phyloP scores from a whole-genome alignment of 1,140 invertebrate species.

The Acyrthosiphon pisum region DNA sequence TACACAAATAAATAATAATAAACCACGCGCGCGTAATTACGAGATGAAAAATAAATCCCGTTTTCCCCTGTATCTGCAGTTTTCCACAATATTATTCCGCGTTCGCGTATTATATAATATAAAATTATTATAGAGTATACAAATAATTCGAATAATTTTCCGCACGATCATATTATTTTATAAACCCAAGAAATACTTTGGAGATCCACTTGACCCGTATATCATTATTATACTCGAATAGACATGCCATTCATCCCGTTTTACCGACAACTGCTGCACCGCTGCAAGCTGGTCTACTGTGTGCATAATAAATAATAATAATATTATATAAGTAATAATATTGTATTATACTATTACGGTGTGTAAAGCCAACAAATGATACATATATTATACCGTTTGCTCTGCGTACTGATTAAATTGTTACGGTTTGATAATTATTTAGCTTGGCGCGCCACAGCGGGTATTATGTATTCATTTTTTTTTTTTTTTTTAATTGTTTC shows the following conservation, averaged over 20 bases:
- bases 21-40: neutral
- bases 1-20: neutral
- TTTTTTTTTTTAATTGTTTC: constrained; percentile 3
- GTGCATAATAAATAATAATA: constrained; percentile 1
- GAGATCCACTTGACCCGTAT: constrained; percentile 2
- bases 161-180: neutral
- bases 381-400: neutral
- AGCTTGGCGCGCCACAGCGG: neutral
- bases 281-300: neutral
- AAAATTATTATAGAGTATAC: neutral
- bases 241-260: constrained; percentile 5
- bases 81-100: neutral
- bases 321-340: neutral
- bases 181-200: neutral
- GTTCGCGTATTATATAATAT: neutral
- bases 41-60: neutral
- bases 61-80: neutral
- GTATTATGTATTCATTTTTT: neutral
- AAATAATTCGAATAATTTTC: neutral
- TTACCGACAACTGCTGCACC: neutral
- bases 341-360: too few species aligned
- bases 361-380: constrained; percentile 16
- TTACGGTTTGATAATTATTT: constrained; percentile 27
- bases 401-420: neutral
- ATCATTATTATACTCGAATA: neutral